Conservation (phyloP, 1,140 invertebrate genomes). For the Leguminivora glycinivorella region DNA sequence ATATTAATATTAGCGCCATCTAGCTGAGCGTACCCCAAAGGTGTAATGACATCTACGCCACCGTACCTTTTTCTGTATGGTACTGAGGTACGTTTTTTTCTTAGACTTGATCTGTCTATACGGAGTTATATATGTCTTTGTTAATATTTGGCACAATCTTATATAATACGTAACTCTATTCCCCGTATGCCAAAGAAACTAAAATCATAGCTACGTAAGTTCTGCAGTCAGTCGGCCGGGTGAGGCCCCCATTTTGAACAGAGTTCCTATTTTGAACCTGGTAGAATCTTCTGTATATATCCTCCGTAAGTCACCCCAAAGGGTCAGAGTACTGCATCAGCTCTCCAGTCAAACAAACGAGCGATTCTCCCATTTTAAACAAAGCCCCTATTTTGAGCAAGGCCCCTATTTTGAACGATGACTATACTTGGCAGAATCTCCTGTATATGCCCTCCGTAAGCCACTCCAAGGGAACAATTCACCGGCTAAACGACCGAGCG, state of each 20-base stretch:
- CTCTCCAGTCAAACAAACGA: slow-evolving; percentile 95
- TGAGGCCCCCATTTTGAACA: slow-evolving; percentile 96
- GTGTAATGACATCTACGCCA: too few relatives aligned
- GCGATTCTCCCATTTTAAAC: slow-evolving; percentile 95
- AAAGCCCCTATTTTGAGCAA: slow-evolving; percentile 65
- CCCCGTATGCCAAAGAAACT: slow-evolving; percentile 93
- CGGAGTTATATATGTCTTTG: too few relatives aligned
- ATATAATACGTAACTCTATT: too few relatives aligned
- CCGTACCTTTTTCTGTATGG: too few relatives aligned
- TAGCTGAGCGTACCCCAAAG: too few relatives aligned
- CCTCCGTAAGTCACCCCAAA: slow-evolving; percentile 92
- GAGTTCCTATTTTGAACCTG: slow-evolving; percentile 79
- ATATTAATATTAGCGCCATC: too few relatives aligned
- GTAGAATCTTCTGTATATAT: slow-evolving; percentile 92
- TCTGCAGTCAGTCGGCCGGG: slow-evolving; percentile 96
- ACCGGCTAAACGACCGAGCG: slow-evolving; percentile 93
- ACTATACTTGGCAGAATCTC: slow-evolving; percentile 92
- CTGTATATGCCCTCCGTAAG: slow-evolving; percentile 90
- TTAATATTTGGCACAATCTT: too few relatives aligned
- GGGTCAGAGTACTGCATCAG: slow-evolving; percentile 95
- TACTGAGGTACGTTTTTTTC: too few relatives aligned
- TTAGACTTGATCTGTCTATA: too few relatives aligned
- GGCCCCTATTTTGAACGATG: not conserved
- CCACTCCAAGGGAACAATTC: slow-evolving; percentile 96
- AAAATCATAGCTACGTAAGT: slow-evolving; percentile 94